Evolutionary conservation across 2,888 invertebrate genomes (phyloP).

Genomic region (Leptopilina drosophilae): DNA sequence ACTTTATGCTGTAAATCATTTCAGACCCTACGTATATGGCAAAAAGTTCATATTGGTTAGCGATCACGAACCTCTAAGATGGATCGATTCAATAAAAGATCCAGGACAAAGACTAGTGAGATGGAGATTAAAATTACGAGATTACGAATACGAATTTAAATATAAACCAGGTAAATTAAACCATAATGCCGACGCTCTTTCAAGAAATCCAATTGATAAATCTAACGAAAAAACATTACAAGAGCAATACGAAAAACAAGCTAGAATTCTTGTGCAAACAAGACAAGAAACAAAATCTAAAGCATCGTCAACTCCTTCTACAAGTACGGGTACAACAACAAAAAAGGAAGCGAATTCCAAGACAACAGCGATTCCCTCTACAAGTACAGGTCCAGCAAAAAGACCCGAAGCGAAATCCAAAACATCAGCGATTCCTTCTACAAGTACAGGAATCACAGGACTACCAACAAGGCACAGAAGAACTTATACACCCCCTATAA

Average conservation of each 20-base stretch:
- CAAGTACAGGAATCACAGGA: not conserved
- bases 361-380: not conserved
- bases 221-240: not conserved
- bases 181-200: not conserved
- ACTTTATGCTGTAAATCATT: not conserved
- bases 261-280: not conserved
- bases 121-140: not conserved
- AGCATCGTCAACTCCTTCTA: too few relatives aligned
- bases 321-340: too few relatives aligned
- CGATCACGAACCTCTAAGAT: not conserved
- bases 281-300: not conserved
- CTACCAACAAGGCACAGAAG: too few relatives aligned
- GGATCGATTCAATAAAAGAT: not conserved
- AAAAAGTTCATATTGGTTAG: not conserved
- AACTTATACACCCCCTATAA: too few relatives aligned
- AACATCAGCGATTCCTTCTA: not conserved
- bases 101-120: not conserved
- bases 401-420: not conserved
- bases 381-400: not conserved
- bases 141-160: not conserved
- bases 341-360: too few relatives aligned
- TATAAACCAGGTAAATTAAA: constrained; percentile 2
- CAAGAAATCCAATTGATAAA: not conserved
- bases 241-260: not conserved
- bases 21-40: not conserved